Evolutionary conservation across 2,113 vertebrate species (phyloP).

Genomic region (Tamias sibiricus): DNA sequence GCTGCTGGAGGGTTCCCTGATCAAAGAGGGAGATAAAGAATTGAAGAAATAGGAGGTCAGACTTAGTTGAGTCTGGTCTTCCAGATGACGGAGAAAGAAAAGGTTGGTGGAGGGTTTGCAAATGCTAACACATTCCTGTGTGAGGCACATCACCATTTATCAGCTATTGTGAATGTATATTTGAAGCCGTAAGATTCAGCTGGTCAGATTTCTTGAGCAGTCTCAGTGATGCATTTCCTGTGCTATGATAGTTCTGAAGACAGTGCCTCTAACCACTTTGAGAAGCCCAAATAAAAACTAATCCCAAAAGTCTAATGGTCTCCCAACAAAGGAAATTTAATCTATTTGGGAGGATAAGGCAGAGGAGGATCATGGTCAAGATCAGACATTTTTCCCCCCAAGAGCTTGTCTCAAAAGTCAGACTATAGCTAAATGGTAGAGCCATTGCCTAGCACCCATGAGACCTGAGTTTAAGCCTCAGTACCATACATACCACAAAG

Average conservation of each 20-base stretch:
- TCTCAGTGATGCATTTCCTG: conserved; percentile 68
- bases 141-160: conserved; percentile 62
- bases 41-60: not conserved
- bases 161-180: conserved; percentile 77
- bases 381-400: no score
- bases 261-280: conserved; percentile 81
- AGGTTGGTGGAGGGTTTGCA: conserved; percentile 62
- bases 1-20: not conserved
- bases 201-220: conserved; percentile 74
- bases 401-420: no score
- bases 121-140: conserved; percentile 75
- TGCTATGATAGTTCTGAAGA: conserved; percentile 79
- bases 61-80: not conserved
- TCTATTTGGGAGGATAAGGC: no score
- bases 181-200: conserved; percentile 83
- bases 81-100: not conserved
- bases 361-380: no score
- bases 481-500: no score
- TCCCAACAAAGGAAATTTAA: no score
- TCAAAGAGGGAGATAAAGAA: not conserved
- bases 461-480: no score
- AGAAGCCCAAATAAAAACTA: conserved; percentile 82
- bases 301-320: not conserved
- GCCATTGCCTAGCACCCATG: no score
- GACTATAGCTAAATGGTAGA: no score